Evolutionary conservation across 1,140 invertebrate species (phyloP), one percentile per base, ranked within the genome.

Genomic region (Trichonephila inaurata): DNA sequence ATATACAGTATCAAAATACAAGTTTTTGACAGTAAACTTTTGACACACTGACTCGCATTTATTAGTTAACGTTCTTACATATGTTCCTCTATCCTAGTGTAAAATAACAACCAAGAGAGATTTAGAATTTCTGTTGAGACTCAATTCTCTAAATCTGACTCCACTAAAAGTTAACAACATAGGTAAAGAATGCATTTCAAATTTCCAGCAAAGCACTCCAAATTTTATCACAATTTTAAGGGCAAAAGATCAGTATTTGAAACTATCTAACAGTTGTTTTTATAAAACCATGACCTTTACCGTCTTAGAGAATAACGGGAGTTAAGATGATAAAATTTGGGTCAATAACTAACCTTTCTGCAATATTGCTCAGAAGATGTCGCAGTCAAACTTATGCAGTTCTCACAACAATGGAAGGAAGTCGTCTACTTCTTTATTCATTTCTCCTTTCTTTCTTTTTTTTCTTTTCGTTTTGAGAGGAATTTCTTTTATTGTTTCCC

Each of bases 361-460:
- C 24, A 4, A 77, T 19, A 24, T 69, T n/a, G 21, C n/a, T 21
- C n/a, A 69, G n/a, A 77, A 77, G 72, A 77, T 77, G 66, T 77
- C 72, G 33, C 72, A 77, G 28, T 77, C 72, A 77, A 77, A 18
- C 28, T 77, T 33, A 77, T 77, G 33, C 72, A 18, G 72, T 33
- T 16, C 72, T 77, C 72, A 33, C 72, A 77, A 77, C 72, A 77
- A 77, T 77, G 72, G 72, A 77, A 77, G 72, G 72, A 77, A 77
- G 72, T 77, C 72, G 28, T 77, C 28, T 12, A 16, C 33, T 18
- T 18, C 51, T 51, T 51, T 51, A 51, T 51, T 51, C 51, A 51
- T 77, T 77, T 12, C 12, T 40, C 33, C 14, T 18, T 77, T 18
- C 14, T 10, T 77, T 77, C 28, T 33, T 77, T 77, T 7, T 77